phyloP scores from a whole-genome alignment of 2,797 vertebrate genomes.

The Phrynocephalus guinanensis region DNA sequence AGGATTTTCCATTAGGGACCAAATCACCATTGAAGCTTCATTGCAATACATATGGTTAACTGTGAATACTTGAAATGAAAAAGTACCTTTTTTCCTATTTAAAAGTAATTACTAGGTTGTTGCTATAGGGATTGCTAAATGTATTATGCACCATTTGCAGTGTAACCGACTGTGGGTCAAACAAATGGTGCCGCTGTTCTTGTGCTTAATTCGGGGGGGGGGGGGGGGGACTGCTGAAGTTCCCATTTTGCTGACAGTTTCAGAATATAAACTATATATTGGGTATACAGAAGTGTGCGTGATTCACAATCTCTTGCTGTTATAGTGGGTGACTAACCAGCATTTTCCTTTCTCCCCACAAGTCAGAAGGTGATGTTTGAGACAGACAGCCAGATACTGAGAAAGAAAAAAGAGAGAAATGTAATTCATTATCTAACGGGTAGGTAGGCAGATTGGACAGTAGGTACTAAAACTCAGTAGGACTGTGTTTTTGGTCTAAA shows the following conservation, averaged over 20 bases:
- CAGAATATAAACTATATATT: slow-evolving; percentile 46
- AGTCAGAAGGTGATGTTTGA: slow-evolving; percentile 49
- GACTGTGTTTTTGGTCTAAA: too few relatives aligned
- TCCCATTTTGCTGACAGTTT: slow-evolving; percentile 56
- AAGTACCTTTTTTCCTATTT: slow-evolving; percentile 54
- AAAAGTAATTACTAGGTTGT: slow-evolving; percentile 63
- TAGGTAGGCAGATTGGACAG: neutral
- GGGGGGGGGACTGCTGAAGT: slow-evolving; percentile 55
- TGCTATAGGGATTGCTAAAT: slow-evolving; percentile 61
- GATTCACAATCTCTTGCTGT: slow-evolving; percentile 33
- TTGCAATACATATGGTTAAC: slow-evolving; percentile 46
- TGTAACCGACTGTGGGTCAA: slow-evolving; percentile 54
- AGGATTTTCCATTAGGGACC: slow-evolving; percentile 8
- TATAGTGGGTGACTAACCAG: slow-evolving; percentile 27
- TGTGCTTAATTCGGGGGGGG: slow-evolving; percentile 50
- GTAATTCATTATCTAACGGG: neutral
- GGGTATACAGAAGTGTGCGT: slow-evolving; percentile 22
- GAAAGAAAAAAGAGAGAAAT: neutral
- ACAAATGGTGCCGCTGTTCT: slow-evolving; percentile 57
- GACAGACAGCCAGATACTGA: neutral
- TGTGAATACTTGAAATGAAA: slow-evolving; percentile 42
- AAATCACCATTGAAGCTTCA: slow-evolving; percentile 25
- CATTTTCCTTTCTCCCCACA: slow-evolving; percentile 19
- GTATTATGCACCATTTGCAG: slow-evolving; percentile 50
- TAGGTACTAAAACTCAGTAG: neutral